These are phyloP conservation scores for Neosalanx taihuensis DNA, from an alignment of 2,797 vertebrate genomes.

Conservation along the genomic window DNA sequence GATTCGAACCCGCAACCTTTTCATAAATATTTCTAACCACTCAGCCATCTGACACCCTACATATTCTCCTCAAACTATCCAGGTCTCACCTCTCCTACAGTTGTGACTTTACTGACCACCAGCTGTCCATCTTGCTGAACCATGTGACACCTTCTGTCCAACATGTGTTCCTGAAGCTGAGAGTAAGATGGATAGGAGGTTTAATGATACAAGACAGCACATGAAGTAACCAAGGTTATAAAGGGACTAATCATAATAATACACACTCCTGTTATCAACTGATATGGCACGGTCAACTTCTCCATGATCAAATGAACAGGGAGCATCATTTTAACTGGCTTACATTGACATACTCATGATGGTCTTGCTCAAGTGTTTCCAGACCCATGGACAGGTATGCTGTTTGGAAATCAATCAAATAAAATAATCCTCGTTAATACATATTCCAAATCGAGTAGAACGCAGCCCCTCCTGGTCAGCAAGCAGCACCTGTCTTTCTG, in stretches of 20 bases:
- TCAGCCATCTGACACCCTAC: no score
- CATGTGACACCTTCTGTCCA: slow-evolving; percentile 75
- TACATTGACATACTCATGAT: slow-evolving; percentile 84
- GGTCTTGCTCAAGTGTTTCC: slow-evolving; percentile 84
- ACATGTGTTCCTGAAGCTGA: slow-evolving; percentile 70
- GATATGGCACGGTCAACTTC: neutral
- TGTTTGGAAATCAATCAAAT: no score
- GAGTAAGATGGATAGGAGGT: slow-evolving; percentile 3
- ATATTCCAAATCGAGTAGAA: slow-evolving; percentile 8
- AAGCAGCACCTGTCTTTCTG: neutral
- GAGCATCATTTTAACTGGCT: slow-evolving; percentile 19
- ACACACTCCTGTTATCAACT: neutral
- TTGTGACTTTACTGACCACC: slow-evolving; percentile 68
- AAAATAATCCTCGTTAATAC: neutral
- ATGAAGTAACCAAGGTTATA: neutral
- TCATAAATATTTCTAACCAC: no score
- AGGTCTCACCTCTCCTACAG: slow-evolving; percentile 78
- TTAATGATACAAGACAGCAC: neutral
- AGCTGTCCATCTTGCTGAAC: slow-evolving; percentile 67
- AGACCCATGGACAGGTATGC: slow-evolving; percentile 79
- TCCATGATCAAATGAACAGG: neutral
- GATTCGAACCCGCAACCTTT: no score
- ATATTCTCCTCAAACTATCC: neutral
- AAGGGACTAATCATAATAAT: neutral
- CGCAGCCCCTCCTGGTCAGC: neutral